Evolutionary conservation across 1,140 invertebrate genomes (phyloP), one percentile per base, ranked within the genome.

Genomic region (Latrodectus geometricus): DNA sequence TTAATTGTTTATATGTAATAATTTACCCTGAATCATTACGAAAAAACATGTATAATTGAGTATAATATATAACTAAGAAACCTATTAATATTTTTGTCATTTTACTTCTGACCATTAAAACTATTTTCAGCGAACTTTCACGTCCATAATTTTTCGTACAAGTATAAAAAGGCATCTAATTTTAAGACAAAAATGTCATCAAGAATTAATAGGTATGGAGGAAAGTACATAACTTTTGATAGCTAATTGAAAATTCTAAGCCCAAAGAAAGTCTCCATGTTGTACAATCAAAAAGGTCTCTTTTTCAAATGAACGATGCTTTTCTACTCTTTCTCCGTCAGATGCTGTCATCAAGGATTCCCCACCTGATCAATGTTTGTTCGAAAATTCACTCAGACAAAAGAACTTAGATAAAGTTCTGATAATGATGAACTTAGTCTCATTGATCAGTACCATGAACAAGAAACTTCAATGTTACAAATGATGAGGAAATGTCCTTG

Each of bases 331-430:
- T 52, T 75, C 54, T 83, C 72, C 66, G 77, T 85, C 66, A 85
- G 21, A 74, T 52, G 52, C 52, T 76, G 75, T 77, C 66, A 72
- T 77, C 66, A 77, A 12, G 74, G 49, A n/a, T 20, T 20, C 73
- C 20, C 75, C 74, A 65, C 66, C 83, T 77, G 75, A 85, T 85
- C 83, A 85, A 85, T 77, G 75, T 77, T 85, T 48, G 35, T 72
- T 52, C 4, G 65, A 77, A 85, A 85, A 85, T 85, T 77, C 70
- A 77, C 70, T 61, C 73, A 77, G 66, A 77, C 83, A 77, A 84
- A 85, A 85, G 83, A 85, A 77, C 73, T 85, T 77, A 85, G 23
- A 85, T 85, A 85, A 85, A 85, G 83, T 85, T 85, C 83, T 83
- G 35, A 73, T 85, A 85, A 85, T 85, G 83, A 85, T 85, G 82